Evolutionary conservation across 2,888 invertebrate species (phyloP), one percentile per base, ranked within the genome.

Genomic region (Acheta domesticus): DNA sequence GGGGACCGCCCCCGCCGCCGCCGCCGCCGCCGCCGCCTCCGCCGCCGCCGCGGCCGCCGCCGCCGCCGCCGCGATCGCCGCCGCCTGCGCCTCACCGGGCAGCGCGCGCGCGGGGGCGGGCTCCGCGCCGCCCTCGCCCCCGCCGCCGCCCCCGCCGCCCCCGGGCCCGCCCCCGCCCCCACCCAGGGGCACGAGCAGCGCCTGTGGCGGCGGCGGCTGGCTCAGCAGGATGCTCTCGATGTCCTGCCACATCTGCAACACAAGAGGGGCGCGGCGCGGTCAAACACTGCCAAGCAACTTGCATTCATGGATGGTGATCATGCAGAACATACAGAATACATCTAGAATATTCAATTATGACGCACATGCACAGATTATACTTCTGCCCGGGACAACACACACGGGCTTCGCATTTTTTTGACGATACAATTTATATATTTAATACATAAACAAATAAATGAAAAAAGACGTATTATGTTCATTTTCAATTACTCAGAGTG

Each of bases 201-300:
- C 85, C 81, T 85, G 84, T 2, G 85, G 84, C 19, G 84, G 84
- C 2, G 83, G 81, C 19, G 85, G 84, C 77, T 87, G 87, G 16
- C 87, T 86, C 82, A 87, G 83, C 75, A 87, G 84, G 50, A 87
- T 86, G 83, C 87, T 87, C 83, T 88, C 87, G 81, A 88, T 87
- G 83, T 87, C 87, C 83, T 87, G 87, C 88, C 88, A 88, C 87
- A 88, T 87, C 86, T 87, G 85, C 75, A 85, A 86, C 74, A 80
- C 80, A 80, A 82, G 82, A 80, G n/a, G 75, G 75, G 16, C 2
- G 48, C 14, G 48, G 77, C 1, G 19, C 16, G 20, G 49, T 79
- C 5, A 36, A 36, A 36, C 36, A 36, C 36, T 36, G 36, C 36
- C 8, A 36, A 5, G 36, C 36, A n/a, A n/a, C n/a, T n/a, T n/a